Evolutionary conservation across 1,140 invertebrate genomes (phyloP).

Genomic region (Macrostomum lignano): DNA sequence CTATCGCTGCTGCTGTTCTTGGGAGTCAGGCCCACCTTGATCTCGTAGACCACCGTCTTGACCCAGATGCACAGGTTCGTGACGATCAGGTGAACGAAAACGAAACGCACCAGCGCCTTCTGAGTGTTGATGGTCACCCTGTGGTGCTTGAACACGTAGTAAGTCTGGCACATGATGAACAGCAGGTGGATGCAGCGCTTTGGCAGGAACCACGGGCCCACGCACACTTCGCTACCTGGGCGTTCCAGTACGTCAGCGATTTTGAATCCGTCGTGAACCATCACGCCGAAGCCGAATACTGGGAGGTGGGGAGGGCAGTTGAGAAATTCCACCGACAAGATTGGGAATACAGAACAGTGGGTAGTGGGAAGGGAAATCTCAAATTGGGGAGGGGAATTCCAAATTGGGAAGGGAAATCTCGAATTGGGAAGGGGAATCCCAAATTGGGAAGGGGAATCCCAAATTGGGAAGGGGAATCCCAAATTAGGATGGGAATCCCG

Average conservation of each 20-base stretch:
- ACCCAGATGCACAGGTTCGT: slow-evolving; percentile 74
- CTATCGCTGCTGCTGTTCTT: too few relatives aligned
- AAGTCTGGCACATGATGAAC: slow-evolving; percentile 77
- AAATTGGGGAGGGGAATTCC: too few relatives aligned
- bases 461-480: too few relatives aligned
- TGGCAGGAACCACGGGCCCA: slow-evolving; percentile 55
- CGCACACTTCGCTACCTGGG: slow-evolving; percentile 48
- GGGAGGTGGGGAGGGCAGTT: neutral
- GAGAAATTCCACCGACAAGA: slow-evolving; percentile 38
- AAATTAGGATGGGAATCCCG: too few relatives aligned
- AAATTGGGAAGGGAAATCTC: too few relatives aligned
- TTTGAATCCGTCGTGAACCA: slow-evolving; percentile 73
- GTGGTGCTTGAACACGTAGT: slow-evolving; percentile 76
- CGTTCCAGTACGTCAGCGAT: slow-evolving; percentile 71
- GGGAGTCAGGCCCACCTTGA: slow-evolving; percentile 37
- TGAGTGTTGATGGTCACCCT: slow-evolving; percentile 48
- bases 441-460: too few relatives aligned
- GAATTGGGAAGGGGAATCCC: too few relatives aligned
- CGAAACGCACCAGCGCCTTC: slow-evolving; percentile 53
- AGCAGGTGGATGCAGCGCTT: slow-evolving; percentile 59
- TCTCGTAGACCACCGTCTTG: slow-evolving; percentile 63
- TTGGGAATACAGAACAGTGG: too few relatives aligned
- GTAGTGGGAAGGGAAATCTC: too few relatives aligned
- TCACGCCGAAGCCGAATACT: slow-evolving; percentile 56
- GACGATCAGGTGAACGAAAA: slow-evolving; percentile 77